phyloP scores from a whole-genome alignment of 37 sponge, comb jelly and placozoan genomes.

The Bolinopsis microptera region DNA sequence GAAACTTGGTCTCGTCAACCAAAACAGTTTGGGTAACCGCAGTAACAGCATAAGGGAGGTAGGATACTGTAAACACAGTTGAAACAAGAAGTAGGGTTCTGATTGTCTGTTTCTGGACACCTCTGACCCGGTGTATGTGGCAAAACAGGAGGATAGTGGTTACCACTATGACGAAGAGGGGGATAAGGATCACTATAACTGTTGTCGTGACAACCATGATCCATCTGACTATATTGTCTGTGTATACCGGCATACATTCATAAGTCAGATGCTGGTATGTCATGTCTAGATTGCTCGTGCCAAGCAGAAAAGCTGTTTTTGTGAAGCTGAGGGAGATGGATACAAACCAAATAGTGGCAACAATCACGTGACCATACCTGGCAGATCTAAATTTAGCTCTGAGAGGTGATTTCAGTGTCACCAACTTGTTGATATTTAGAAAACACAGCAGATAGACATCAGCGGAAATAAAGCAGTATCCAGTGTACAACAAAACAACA shows the following conservation, averaged over 20 bases:
- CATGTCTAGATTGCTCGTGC: background rate
- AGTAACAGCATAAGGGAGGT: background rate
- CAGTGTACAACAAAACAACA: background rate
- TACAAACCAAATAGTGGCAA: background rate
- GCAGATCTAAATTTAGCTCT: background rate
- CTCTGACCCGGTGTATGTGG: background rate
- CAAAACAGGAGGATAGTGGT: background rate
- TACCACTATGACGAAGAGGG: background rate
- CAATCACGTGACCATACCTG: background rate
- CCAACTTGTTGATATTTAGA: background rate
- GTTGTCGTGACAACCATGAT: background rate
- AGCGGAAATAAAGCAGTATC: background rate
- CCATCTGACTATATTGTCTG: background rate
- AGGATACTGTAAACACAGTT: background rate
- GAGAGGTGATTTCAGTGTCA: background rate
- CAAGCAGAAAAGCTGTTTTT: background rate
- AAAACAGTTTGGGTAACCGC: background rate
- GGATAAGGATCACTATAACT: background rate
- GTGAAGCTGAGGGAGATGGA: background rate
- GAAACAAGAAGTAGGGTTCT: background rate
- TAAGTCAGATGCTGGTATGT: background rate
- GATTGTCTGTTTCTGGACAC: background rate
- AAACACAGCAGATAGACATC: background rate
- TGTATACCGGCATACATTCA: background rate
- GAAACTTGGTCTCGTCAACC: background rate